Percentiles rank a stretch among this genome's conserved stretches.
phyloP scores from a whole-genome alignment of 2,888 invertebrate species.

The Spisula solida region DNA sequence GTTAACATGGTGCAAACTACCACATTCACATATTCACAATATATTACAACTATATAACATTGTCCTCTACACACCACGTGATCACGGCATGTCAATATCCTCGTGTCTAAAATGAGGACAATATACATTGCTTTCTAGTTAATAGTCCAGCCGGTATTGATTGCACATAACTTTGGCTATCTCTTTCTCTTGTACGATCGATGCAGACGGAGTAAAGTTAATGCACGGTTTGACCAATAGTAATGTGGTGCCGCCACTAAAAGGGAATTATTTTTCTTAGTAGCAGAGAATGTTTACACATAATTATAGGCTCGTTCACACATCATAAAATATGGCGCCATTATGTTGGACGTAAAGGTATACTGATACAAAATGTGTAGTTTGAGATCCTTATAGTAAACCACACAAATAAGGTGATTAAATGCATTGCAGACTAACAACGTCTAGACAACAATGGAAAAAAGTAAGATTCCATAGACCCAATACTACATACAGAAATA shows the following conservation, averaged over 20 bases:
- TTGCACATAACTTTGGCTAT: constrained; percentile 18
- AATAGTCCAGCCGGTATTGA: constrained; percentile 38
- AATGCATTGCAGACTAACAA: not conserved
- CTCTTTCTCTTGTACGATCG: constrained; percentile 5
- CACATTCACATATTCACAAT: too few species aligned
- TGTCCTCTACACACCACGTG: not conserved
- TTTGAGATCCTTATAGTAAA: not conserved
- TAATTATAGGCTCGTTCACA: constrained; percentile 9
- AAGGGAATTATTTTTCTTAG: constrained; percentile 26
- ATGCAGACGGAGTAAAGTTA: constrained; percentile 21
- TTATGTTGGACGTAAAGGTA: not conserved
- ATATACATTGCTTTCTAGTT: constrained; percentile 5
- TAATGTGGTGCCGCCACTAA: not conserved
- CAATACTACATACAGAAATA: too few species aligned
- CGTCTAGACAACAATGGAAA: not conserved
- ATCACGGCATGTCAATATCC: not conserved
- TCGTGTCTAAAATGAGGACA: not conserved
- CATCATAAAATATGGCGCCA: constrained; percentile 1
- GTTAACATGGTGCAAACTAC: too few species aligned
- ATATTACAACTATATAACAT: too few species aligned
- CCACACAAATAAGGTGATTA: not conserved
- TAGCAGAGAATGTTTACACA: not conserved
- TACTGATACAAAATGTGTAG: not conserved
- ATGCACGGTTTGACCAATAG: constrained; percentile 37
- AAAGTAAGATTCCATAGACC: too few species aligned